Conservation (phyloP, 2,113 vertebrate genomes). For the Ailurus styani region DNA sequence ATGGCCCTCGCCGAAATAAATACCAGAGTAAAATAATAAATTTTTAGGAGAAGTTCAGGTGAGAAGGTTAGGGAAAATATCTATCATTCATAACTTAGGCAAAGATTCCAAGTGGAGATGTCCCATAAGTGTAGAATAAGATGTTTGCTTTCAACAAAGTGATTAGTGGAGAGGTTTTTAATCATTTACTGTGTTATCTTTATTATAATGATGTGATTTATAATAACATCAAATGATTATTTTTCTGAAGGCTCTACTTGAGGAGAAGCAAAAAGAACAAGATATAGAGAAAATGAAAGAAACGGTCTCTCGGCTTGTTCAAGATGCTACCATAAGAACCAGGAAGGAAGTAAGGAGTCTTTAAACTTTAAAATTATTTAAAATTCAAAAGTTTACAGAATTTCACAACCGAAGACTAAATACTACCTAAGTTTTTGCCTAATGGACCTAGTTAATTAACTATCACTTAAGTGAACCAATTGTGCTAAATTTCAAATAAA, state of each 20-base stretch:
- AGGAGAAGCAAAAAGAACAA: constrained; percentile 91
- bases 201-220: background rate
- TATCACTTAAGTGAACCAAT: background rate
- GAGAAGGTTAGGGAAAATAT: background rate
- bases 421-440: background rate
- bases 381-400: constrained; percentile 8
- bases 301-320: constrained; percentile 85
- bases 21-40: background rate
- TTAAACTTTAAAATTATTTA: constrained; percentile 21
- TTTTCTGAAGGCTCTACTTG: constrained; percentile 86
- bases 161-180: background rate
- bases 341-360: constrained; percentile 87
- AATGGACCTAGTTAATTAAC: background rate
- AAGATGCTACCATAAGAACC: constrained; percentile 85
- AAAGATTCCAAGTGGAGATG: background rate
- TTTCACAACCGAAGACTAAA: background rate
- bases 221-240: constrained; percentile 35
- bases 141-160: background rate
- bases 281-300: constrained; percentile 90
- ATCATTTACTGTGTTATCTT: background rate
- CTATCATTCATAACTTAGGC: background rate
- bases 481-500: background rate
- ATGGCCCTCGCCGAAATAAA: background rate
- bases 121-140: background rate
- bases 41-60: background rate